phyloP scores from a whole-genome alignment of 2,113 vertebrate species.

The Parotia lawesii region DNA sequence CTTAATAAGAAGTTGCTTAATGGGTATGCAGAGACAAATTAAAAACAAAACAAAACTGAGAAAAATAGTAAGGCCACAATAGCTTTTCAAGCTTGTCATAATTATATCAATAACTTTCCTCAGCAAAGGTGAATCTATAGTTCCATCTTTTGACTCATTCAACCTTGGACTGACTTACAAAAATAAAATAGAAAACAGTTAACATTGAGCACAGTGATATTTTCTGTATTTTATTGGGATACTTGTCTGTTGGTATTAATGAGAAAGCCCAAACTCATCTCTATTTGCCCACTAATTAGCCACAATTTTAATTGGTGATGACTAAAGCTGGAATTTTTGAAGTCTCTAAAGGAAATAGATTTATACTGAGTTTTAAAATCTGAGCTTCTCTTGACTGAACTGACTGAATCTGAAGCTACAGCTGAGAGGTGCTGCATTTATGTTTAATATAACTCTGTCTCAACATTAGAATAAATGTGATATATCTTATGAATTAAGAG shows the following conservation, averaged over 20 bases:
- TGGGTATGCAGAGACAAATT: neutral
- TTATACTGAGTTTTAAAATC: neutral
- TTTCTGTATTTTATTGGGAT: neutral
- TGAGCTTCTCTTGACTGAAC: neutral
- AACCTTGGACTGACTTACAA: neutral
- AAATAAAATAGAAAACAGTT: neutral
- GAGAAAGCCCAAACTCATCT: neutral
- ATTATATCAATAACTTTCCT: neutral
- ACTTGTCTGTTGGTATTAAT: neutral
- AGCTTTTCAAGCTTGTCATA: neutral
- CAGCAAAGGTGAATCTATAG: neutral
- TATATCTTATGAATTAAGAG: neutral
- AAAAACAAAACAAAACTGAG: neutral
- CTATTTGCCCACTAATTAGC: neutral
- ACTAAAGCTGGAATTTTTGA: neutral
- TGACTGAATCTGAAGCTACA: neutral
- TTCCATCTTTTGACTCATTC: neutral
- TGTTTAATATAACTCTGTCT: neutral
- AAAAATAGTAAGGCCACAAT: neutral
- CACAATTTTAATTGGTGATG: neutral
- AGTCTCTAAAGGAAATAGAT: neutral
- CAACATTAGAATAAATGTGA: neutral
- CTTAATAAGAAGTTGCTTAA: neutral
- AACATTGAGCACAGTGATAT: neutral
- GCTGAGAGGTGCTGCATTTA: neutral